Evolutionary conservation across 2,113 vertebrate species (phyloP), one percentile per base, ranked within the genome.

Genomic region (Albula goreensis): DNA sequence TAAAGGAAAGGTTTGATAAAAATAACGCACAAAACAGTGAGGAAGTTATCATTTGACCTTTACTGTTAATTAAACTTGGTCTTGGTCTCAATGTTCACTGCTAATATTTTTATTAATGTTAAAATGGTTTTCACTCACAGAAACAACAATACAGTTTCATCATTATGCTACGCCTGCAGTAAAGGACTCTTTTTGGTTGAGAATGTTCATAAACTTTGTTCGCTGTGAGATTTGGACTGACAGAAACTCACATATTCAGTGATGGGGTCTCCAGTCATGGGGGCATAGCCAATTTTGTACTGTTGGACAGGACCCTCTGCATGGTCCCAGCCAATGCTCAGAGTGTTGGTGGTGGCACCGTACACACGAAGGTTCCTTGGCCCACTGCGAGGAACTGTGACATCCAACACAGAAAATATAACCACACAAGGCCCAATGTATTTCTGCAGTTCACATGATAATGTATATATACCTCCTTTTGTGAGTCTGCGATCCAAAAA

Each of bases 241-340:
- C 60, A 66, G 60, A 19, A 66, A 96, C 98, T 97, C 91, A 99
- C 98, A 25, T 96, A 97, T 95, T 99, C 97, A 12, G 97, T 98
- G 0, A 98, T 97, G 48, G 98, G 97, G 86, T 98, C 98, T 79
- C 98, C 98, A 1, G 95, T 95, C 19, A 95, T 92, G 48, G 98
- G 96, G 12, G 97, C 97, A 86, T 98, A 99, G 91, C 94, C 90
- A 50, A 99, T 97, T 90, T 91, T 95, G 90, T 99, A 99, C 81
- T 99, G 98, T 84, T 96, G 95, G 8, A 99, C 98, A 0, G 97
- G 97, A 0, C 98, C 98, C 78, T 99, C 98, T 0, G 98, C 98
- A 51, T 99, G 98, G 85, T 99, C 98, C 98, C 98, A 99, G 86
- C 95, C 93, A 0, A 99, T 95, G 85, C 96, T 98, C 77, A 99